Base-by-base conservation (phyloP, 2,888 invertebrate genomes). In the Napeogenes sylphis region DNA sequence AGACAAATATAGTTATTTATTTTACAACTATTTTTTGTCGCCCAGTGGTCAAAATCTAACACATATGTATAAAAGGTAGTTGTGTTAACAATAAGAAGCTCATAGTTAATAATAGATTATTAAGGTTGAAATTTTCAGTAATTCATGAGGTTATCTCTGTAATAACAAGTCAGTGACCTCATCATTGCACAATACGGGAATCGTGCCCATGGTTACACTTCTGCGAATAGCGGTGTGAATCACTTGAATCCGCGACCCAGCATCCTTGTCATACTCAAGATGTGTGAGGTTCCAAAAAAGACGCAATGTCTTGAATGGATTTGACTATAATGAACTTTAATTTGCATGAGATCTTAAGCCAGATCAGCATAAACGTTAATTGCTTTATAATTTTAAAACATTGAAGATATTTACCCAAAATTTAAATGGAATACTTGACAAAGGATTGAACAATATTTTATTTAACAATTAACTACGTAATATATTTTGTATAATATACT, bases 131-230 rank as follows among this genome's bases (percentile, higher is more conserved):
- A 0, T 14, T 47, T 51, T 55, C 33, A 59, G 46, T 56, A 66
- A 71, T 69, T 70, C 66, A 72, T 58, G 56, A 68, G 21, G 72
- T 70, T 74, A 73, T 69, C 75, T 73, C 58, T 69, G 74, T 74
- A 79, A 61, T 59, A 67, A 71, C 80, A 81, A 80, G 83, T 71
- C 81, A 82, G 79, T 84, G 84, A 85, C 81, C 84, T 84, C 83
- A 81, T 71, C 73, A 70, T 70, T 68, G 64, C 58, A 57, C 65
- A 53, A 65, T 70, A 70, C 58, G 60, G 47, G 61, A 63, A 63
- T 66, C 68, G 68, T 69, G 70, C 68, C 74, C 75, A 73, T 71
- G 70, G 64, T 71, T 69, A 71, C 72, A 68, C 71, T 84, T 84
- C 85, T 71, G 73, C 75, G 84, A 85, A 85, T 67, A 67, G 72